Conservation (phyloP, 2,888 invertebrate genomes). For the Hanleya hanleyi region DNA sequence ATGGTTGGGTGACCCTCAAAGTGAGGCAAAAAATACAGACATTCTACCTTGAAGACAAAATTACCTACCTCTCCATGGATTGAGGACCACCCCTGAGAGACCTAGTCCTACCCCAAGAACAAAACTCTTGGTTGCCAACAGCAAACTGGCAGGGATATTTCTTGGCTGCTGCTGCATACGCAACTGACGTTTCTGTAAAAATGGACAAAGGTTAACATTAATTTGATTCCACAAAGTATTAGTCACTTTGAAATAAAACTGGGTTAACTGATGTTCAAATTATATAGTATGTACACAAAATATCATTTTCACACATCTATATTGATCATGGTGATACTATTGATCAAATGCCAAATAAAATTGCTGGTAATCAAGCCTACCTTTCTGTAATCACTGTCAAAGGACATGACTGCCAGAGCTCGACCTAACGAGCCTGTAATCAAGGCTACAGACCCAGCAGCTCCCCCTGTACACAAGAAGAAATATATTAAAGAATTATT, state of each 20-base stretch:
- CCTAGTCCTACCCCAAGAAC: slow-evolving; percentile 80
- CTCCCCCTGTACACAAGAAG: too few species aligned
- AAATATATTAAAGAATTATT: too few species aligned
- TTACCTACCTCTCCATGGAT: slow-evolving; percentile 79
- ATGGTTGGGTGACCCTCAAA: too few species aligned
- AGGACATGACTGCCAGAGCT: slow-evolving; percentile 73
- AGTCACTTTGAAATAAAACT: too few species aligned
- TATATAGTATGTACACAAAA: too few species aligned
- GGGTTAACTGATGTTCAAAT: too few species aligned
- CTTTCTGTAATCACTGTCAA: slow-evolving; percentile 76
- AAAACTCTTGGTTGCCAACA: slow-evolving; percentile 77
- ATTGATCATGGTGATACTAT: too few species aligned
- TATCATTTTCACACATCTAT: slow-evolving; percentile 6
- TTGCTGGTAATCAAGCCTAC: slow-evolving; percentile 59
- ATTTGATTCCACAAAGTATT: too few species aligned
- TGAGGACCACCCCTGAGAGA: slow-evolving; percentile 80
- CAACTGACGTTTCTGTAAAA: slow-evolving; percentile 71
- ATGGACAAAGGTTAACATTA: too few species aligned
- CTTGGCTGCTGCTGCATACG: slow-evolving; percentile 71
- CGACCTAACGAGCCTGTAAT: slow-evolving; percentile 75
- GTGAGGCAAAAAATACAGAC: too few species aligned
- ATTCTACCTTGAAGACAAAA: too few species aligned
- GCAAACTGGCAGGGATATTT: slow-evolving; percentile 73
- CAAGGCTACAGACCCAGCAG: slow-evolving; percentile 73
- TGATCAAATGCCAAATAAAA: too few species aligned